Conservation (phyloP, 1,140 invertebrate genomes). For the Adelges cooleyi region DNA sequence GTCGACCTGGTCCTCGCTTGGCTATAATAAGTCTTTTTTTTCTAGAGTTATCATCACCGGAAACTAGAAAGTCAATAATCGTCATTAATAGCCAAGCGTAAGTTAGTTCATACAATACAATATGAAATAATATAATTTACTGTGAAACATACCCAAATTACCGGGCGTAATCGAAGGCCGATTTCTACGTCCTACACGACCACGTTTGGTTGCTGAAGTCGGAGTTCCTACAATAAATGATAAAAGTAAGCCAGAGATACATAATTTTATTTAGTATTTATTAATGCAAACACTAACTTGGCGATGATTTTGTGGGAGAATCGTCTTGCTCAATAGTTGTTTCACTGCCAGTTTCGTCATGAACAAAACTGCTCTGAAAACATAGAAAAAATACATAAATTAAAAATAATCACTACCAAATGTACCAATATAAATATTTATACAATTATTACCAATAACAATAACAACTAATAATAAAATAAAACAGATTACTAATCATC, state of each 20-base stretch:
- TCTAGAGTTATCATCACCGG: neutral
- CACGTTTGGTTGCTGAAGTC: neutral
- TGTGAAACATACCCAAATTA: neutral
- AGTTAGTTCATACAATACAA: neutral
- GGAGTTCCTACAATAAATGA: slow-evolving; percentile 1
- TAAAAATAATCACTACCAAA: neutral
- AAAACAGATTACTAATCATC: too few relatives aligned
- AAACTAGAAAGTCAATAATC: neutral
- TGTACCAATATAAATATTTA: too few relatives aligned
- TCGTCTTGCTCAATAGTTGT: slow-evolving; percentile 14
- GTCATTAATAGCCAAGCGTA: neutral
- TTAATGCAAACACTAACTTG: neutral
- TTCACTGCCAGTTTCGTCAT: slow-evolving; percentile 22
- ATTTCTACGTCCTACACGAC: neutral
- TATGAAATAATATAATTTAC: neutral
- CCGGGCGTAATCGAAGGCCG: neutral
- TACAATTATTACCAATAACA: too few relatives aligned
- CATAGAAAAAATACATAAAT: neutral
- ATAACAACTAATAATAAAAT: too few relatives aligned
- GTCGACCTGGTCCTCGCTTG: neutral
- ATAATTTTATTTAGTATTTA: neutral
- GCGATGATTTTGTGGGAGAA: slow-evolving; percentile 17
- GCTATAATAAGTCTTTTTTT: neutral
- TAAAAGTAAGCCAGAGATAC: neutral
- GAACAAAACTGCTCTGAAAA: slow-evolving; percentile 10